phyloP scores from a whole-genome alignment of 2,888 invertebrate genomes.

The Busseola fusca region DNA sequence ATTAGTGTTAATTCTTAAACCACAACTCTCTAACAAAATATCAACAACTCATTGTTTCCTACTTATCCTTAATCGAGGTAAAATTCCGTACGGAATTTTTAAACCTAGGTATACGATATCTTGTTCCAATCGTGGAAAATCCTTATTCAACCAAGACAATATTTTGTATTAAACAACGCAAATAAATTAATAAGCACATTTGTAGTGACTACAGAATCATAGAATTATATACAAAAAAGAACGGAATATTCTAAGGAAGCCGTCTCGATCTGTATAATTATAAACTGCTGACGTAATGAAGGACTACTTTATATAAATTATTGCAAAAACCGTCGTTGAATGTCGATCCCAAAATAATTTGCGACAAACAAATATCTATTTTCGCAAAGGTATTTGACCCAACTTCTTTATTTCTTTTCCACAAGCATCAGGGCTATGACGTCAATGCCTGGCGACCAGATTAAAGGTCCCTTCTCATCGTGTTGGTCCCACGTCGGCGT shows the following conservation, averaged over 20 bases:
- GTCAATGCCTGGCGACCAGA: constrained; percentile 32
- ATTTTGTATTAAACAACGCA: constrained; percentile 9
- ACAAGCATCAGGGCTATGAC: constrained; percentile 27
- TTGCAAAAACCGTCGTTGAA: constrained; percentile 11
- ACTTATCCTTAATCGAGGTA: constrained; percentile 1
- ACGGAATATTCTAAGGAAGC: constrained; percentile 15
- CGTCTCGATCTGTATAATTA: constrained; percentile 14
- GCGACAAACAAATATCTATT: constrained; percentile 27
- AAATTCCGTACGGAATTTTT: constrained; percentile 19
- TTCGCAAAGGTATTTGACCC: constrained; percentile 17
- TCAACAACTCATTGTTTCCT: constrained; percentile 1
- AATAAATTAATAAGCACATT: constrained; percentile 14
- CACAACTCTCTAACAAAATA: background rate
- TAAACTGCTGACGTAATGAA: constrained; percentile 29
- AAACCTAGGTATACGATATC: background rate
- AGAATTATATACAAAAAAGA: constrained; percentile 5
- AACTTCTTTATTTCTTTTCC: constrained; percentile 13
- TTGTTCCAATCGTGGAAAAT: constrained; percentile 26
- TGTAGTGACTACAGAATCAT: constrained; percentile 2
- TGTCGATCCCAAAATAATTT: constrained; percentile 24
- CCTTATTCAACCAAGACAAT: constrained; percentile 1
- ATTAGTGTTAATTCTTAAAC: too few species aligned
- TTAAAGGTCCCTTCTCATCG: constrained; percentile 26
- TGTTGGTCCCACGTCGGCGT: background rate
- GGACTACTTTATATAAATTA: background rate